Evolutionary conservation across 2,113 vertebrate species (phyloP).

Genomic region (Apistogramma diplotaenia): DNA sequence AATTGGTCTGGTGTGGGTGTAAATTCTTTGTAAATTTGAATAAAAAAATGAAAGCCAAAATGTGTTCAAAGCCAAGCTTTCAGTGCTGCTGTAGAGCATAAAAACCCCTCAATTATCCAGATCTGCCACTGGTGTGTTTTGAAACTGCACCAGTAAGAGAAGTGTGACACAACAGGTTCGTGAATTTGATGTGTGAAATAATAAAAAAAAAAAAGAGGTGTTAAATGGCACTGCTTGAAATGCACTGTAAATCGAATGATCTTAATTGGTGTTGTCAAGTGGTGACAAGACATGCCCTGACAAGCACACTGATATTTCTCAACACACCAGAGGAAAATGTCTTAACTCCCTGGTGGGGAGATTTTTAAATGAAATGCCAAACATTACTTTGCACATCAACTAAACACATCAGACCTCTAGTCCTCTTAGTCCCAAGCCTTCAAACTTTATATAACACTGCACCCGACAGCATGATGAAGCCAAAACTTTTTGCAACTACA

Average conservation of each 20-base stretch:
- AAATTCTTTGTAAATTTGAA: background rate
- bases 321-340: background rate
- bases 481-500: background rate
- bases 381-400: background rate
- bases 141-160: background rate
- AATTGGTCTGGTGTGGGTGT: background rate
- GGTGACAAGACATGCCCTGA: background rate
- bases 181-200: background rate
- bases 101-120: constrained; percentile 1
- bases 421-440: background rate
- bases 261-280: constrained; percentile 3
- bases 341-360: background rate
- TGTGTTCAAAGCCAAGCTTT: background rate
- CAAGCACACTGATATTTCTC: background rate
- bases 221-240: constrained; percentile 3
- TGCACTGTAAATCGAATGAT: background rate
- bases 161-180: background rate
- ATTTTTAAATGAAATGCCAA: background rate
- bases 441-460: background rate
- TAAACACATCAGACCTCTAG: background rate
- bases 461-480: background rate
- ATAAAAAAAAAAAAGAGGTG: background rate
- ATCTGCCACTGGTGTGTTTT: background rate
- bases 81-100: background rate
- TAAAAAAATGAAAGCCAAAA: background rate